phyloP scores from a whole-genome alignment of 2,797 vertebrate species.

The Cynodonichthys magdalenae region DNA sequence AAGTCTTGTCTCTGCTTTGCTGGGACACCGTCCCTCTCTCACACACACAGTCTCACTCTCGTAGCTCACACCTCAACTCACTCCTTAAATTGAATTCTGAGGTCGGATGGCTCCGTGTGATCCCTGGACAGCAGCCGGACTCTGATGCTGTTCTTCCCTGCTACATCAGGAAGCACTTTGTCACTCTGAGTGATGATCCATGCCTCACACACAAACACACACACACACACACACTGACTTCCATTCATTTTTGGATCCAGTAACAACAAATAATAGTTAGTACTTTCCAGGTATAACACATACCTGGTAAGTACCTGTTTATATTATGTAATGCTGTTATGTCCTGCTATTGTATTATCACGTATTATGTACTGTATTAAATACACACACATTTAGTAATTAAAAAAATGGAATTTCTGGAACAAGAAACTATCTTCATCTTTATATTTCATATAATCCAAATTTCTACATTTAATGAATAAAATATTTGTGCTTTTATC shows the following conservation, averaged over 20 bases:
- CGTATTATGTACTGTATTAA: no score
- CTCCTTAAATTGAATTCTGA: conserved; percentile 46
- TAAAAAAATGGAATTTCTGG: no score
- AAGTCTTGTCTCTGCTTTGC: conserved; percentile 36
- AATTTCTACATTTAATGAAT: not conserved
- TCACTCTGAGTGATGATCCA: conserved; percentile 32
- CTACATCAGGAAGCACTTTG: conserved; percentile 71
- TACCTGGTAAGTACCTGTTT: not conserved
- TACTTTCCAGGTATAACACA: no score
- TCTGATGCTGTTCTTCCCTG: conserved; percentile 32
- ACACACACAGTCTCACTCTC: not conserved
- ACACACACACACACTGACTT: conserved; percentile 9
- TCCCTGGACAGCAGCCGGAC: conserved; percentile 39
- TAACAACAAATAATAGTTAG: no score
- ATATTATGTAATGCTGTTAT: no score
- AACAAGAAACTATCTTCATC: not conserved
- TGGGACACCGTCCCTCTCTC: not conserved
- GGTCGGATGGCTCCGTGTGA: conserved; percentile 43
- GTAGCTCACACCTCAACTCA: not conserved
- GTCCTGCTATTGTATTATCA: no score
- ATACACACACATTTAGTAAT: no score
- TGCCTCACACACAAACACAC: conserved; percentile 3
- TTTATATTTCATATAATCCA: conserved; percentile 5
- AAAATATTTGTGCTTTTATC: not conserved
- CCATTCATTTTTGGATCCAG: no score